Evolutionary conservation across 2,113 vertebrate species (phyloP).

Genomic region (Phalacrocorax aristotelis): DNA sequence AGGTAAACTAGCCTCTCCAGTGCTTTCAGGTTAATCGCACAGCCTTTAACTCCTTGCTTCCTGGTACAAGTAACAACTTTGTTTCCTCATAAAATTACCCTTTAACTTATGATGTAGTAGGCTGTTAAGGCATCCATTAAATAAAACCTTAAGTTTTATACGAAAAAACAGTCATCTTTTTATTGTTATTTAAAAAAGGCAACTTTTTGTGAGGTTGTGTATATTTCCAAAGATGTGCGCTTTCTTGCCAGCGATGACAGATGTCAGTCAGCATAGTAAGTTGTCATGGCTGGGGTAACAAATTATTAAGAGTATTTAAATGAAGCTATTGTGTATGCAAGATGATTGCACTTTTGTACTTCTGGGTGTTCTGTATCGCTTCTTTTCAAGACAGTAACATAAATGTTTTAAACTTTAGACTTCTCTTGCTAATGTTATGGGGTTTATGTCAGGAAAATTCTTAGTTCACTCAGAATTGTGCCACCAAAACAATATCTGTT

Average conservation of each 20-base stretch:
- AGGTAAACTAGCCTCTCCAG: background rate
- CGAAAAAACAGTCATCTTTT: background rate
- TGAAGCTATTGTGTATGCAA: background rate
- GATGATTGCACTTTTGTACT: background rate
- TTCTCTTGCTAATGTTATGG: background rate
- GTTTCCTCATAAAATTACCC: background rate
- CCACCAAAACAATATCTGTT: background rate
- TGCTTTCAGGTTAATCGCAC: background rate
- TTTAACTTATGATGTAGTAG: background rate
- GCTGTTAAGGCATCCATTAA: background rate
- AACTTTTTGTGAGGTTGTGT: background rate
- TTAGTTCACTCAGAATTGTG: background rate
- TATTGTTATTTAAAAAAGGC: background rate
- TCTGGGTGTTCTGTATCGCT: background rate
- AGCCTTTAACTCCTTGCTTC: constrained; percentile 28
- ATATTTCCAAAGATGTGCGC: background rate
- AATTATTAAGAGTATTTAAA: background rate
- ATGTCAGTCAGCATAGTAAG: background rate
- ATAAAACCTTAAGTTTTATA: background rate
- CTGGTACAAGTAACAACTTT: background rate
- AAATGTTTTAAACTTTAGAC: background rate
- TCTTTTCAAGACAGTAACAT: background rate
- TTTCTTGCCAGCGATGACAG: background rate
- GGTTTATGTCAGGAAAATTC: background rate
- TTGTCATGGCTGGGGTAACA: background rate